Evolutionary conservation across 1,140 invertebrate genomes (phyloP).

Genomic region (Bombus sibiricus): DNA sequence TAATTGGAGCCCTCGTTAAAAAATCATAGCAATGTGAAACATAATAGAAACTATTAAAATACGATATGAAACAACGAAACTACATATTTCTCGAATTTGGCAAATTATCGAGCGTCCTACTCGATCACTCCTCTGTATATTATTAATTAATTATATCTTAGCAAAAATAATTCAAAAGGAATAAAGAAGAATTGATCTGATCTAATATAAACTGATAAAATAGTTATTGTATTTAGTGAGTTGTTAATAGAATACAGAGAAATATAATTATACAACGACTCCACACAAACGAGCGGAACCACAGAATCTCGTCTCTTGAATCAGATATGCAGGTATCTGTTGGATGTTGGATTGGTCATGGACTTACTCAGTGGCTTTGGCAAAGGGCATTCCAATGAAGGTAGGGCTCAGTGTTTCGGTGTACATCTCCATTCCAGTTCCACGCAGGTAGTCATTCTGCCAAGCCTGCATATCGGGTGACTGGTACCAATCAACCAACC

Average conservation of each 20-base stretch:
- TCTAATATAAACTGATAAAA: background rate
- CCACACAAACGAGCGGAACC: constrained; percentile 12
- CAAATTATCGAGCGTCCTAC: background rate
- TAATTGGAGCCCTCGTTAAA: background rate
- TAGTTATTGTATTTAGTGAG: too few species aligned
- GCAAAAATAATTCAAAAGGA: background rate
- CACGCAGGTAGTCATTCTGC: constrained; percentile 99
- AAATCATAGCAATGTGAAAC: background rate
- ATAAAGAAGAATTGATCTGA: background rate
- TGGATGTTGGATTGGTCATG: constrained; percentile 74
- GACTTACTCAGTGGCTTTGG: constrained; percentile 98
- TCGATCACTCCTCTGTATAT: background rate
- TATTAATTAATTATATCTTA: background rate
- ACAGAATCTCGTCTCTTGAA: constrained; percentile 62
- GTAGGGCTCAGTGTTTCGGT: constrained; percentile 97
- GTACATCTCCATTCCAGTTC: constrained; percentile 99
- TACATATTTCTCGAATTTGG: background rate
- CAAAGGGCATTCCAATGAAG: constrained; percentile 99
- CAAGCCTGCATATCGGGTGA: constrained; percentile 97
- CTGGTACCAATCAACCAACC: constrained; percentile 86
- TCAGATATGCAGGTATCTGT: constrained; percentile 61
- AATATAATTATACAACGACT: background rate
- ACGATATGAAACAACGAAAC: too few species aligned
- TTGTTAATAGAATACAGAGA: background rate
- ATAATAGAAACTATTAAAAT: too few species aligned